Base-by-base conservation (phyloP, 2,888 invertebrate genomes). In the Luperina testacea region DNA sequence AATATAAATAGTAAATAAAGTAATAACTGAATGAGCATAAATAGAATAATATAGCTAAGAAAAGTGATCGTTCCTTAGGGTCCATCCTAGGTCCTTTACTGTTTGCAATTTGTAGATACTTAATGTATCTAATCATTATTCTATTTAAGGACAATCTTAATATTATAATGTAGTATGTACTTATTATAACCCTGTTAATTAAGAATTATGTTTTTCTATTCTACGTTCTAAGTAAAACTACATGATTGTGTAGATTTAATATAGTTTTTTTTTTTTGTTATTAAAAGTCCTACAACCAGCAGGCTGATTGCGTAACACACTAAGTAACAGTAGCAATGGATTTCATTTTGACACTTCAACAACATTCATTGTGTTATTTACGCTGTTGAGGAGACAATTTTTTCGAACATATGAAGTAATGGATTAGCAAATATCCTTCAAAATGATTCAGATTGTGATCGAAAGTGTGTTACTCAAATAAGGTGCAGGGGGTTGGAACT, bases 21-120 rank as follows among this genome's bases (percentile, higher is more conserved):
- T 24, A 20, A 13, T 2, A 27, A 27, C 1, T 1, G 9, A 9
- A 68, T 67, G 17, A 67, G n/a, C 17, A 42, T 67, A 67, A 5
- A 42, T n/a, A 5, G 0, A 45, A 68, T 17, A 48, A 20, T 48
- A 1, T 69, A 27, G 20, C 48, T 32, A 48, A 27, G 27, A 64
- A 63, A 72, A 13, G 17, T 42, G 4, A 27, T 15, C 9, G 0
- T 72, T 5, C 74, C 42, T 38, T 63, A 24, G 17, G 74, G 24
- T 45, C 11, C 9, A 51, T 53, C 24, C 27, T 75, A 72, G 42
- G 74, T 17, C 51, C 76, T 61, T 38, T 72, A 38, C n/a, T 61
- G n/a, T 72, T 75, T 38, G 7, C 7, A 17, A 71, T 42, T 53
- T 42, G 15, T 15, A 59, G n/a, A 61, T 8, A 27, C n/a, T n/a